These are phyloP conservation scores for Isaurus tuberculatus DNA, from an alignment of 92 coral and sea anemone genomes.

Conservation along the genomic window DNA sequence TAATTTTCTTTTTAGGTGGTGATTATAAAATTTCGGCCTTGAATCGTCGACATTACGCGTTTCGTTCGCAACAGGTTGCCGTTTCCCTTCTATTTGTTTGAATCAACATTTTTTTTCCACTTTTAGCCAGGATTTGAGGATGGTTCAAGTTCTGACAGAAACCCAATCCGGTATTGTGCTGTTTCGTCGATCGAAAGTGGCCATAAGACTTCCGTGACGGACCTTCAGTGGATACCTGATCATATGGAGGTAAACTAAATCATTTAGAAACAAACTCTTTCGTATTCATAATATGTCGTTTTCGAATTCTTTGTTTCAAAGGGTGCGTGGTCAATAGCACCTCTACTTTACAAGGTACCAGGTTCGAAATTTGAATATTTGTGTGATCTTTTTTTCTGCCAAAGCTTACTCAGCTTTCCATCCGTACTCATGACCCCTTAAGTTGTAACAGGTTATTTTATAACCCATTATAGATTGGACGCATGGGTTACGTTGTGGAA, in stretches of 20 bases:
- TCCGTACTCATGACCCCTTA: no score
- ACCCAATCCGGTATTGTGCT: constrained; percentile 95
- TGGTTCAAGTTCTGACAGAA: constrained; percentile 87
- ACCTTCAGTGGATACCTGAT: constrained; percentile 95
- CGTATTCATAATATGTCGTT: background rate
- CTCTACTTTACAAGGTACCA: no score
- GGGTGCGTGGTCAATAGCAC: no score
- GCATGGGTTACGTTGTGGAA: constrained; percentile 97
- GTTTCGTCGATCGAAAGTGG: constrained; percentile 98
- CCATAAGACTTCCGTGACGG: constrained; percentile 91
- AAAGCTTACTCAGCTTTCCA: no score
- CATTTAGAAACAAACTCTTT: background rate
- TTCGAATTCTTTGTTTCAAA: background rate
- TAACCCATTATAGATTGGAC: constrained; percentile 75
- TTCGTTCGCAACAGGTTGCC: no score
- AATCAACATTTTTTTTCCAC: background rate
- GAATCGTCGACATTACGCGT: no score
- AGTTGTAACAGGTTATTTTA: background rate
- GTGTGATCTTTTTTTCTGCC: no score
- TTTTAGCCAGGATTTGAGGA: constrained; percentile 97
- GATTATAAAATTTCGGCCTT: no score
- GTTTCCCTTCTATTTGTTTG: no score
- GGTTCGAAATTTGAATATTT: no score
- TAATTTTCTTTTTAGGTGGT: no score
- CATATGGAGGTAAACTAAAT: constrained; percentile 86